Base-by-base conservation (phyloP, 2,797 vertebrate genomes). In the Taenioides sp. region DNA sequence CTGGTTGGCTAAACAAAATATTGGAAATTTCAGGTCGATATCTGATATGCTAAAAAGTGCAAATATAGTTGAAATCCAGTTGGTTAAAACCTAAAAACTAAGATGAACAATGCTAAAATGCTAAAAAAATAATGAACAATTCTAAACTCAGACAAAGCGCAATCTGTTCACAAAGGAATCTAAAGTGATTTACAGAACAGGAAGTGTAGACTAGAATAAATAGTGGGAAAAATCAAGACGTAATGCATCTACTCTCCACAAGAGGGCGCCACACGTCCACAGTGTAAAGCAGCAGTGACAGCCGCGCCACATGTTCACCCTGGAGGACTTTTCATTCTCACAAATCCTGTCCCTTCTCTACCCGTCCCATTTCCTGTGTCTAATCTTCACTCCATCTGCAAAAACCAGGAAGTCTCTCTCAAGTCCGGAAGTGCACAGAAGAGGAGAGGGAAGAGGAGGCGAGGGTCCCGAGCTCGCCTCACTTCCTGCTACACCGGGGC, bases 361-460 rank as follows among this genome's bases (percentile, higher is more conserved):
- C 14, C 3, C 31, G 23, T 75, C 62, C 72, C 82, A 61, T 81
- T 72, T 73, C 77, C 70, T 70, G 52, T 34, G 65, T 31, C 73
- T 74, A 34, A 62, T 43, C 62, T 5, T 28, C 17, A 62, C 60
- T 40, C 18, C 84, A 73, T 43, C 54, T 69, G n/a, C 52, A n/a
- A 55, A 74, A 77, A 84, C 40, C 67, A 64, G 73, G 79, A 88
- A 87, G 82, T 82, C 68, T 67, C 75, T 57, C 63, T 14, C 2
- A 80, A 62, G 65, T 76, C 65, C 69, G 22, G 89, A 91, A 91
- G 87, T 88, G 76, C 70, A 83, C 71, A 7, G 25, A 5, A 16
- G 57, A 27, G 23, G 57, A 59, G 57, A 22, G 52, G 20, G 57
- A 27, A 22, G 22, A 9, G 18, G 49, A 0, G 17, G 54, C 3